A percentile compares a stretch with the other conserved stretches of the same genome.
Evolutionary conservation across 1,140 invertebrate species (phyloP).

Genomic region (Drosophila tropicalis): DNA sequence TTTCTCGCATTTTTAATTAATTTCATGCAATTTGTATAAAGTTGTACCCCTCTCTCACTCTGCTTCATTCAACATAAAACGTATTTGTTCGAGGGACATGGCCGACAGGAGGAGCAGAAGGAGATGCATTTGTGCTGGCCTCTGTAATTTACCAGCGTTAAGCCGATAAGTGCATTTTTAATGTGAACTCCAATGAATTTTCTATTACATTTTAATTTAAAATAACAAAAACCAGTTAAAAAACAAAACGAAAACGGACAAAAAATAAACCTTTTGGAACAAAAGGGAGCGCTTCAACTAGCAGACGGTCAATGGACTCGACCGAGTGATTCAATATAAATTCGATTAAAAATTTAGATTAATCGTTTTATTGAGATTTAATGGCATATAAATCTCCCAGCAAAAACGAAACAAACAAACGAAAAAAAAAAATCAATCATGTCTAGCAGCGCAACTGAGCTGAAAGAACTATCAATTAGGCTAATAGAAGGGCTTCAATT

Average conservation of each 20-base stretch:
- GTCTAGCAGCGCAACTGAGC: slow-evolving; percentile 43
- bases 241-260: background rate
- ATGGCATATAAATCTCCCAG: slow-evolving; percentile 61
- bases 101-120: too few species aligned
- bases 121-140: slow-evolving; percentile 28
- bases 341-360: slow-evolving; percentile 79
- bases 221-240: slow-evolving; percentile 64
- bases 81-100: background rate
- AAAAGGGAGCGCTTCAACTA: slow-evolving; percentile 17
- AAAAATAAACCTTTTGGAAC: background rate
- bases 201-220: slow-evolving; percentile 82
- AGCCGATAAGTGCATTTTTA: slow-evolving; percentile 81
- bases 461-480: slow-evolving; percentile 70
- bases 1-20: slow-evolving; percentile 79
- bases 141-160: slow-evolving; percentile 71
- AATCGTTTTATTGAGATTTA: slow-evolving; percentile 74
- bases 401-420: background rate
- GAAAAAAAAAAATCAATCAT: slow-evolving; percentile 66
- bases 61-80: background rate
- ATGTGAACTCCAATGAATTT: slow-evolving; percentile 77
- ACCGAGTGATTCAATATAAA: slow-evolving; percentile 42
- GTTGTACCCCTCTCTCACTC: background rate
- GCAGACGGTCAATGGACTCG: slow-evolving; percentile 32
- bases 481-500: slow-evolving; percentile 2
- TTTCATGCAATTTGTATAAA: slow-evolving; percentile 77